These are phyloP conservation scores for Plebejus anna DNA, from an alignment of 2,888 invertebrate species.

Conservation along the genomic window DNA sequence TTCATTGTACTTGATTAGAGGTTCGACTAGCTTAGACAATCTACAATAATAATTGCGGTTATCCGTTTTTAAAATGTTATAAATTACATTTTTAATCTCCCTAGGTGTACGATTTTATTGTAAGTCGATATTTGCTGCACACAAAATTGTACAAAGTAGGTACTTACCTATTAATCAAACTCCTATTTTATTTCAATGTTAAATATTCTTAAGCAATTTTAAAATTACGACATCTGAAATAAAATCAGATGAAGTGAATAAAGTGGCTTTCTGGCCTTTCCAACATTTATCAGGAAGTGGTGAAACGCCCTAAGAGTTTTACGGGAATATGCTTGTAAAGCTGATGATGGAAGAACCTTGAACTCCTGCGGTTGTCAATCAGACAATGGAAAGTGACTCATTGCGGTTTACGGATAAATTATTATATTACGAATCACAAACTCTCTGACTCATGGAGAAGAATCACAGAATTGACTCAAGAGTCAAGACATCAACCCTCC, in stretches of 20 bases:
- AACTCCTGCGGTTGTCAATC: conserved; percentile 19
- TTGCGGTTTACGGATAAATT: not conserved
- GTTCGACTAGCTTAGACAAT: not conserved
- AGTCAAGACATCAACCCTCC: no score
- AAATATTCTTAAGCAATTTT: not conserved
- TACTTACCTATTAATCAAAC: not conserved
- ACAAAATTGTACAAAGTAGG: not conserved
- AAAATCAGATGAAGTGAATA: not conserved
- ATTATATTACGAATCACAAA: conserved; percentile 9
- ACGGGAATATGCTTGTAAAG: not conserved
- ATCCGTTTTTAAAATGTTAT: not conserved
- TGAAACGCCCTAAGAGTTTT: not conserved
- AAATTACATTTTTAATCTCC: not conserved
- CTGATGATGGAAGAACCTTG: not conserved
- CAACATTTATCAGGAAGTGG: no score
- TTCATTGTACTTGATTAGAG: conserved; percentile 21
- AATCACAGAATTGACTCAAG: not conserved
- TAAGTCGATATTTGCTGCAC: no score
- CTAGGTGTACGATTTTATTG: not conserved
- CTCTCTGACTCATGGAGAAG: not conserved
- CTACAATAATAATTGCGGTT: not conserved
- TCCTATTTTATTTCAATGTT: not conserved
- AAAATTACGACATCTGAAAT: not conserved
- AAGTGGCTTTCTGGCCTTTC: no score
- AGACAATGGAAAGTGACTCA: conserved; percentile 24